These are phyloP conservation scores for Vanacampus margaritifer DNA, from an alignment of 2,113 vertebrate genomes.

Conservation along the genomic window DNA sequence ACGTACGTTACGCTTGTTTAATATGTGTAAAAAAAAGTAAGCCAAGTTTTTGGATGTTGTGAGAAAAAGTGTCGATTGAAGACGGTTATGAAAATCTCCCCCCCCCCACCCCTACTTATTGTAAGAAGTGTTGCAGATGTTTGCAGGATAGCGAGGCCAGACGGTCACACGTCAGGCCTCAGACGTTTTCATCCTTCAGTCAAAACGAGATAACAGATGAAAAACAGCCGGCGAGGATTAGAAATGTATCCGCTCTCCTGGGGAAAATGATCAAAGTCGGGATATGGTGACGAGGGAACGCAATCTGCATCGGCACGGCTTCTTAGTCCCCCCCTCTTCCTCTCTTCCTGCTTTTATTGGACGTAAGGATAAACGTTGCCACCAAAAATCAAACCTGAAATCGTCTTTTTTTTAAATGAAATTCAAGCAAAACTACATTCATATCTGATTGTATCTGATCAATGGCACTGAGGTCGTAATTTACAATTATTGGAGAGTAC, in stretches of 20 bases:
- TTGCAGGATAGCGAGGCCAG: conserved; percentile 15
- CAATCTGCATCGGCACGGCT: conserved; percentile 42
- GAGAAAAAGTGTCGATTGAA: not conserved
- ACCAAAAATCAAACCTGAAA: too few species aligned
- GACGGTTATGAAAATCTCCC: not conserved
- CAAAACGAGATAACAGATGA: conserved; percentile 14
- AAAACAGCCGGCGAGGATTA: conserved; percentile 31
- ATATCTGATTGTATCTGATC: too few species aligned
- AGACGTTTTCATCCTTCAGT: conserved; percentile 4
- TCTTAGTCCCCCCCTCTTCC: conserved; percentile 33
- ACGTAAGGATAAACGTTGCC: not conserved
- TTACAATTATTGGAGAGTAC: too few species aligned
- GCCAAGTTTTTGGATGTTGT: too few species aligned
- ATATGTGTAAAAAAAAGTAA: too few species aligned
- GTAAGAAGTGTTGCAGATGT: not conserved
- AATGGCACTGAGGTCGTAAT: too few species aligned
- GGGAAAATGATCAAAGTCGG: conserved; percentile 29
- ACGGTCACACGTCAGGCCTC: conserved; percentile 3
- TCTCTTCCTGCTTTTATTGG: not conserved
- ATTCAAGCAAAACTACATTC: too few species aligned
- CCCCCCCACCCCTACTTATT: too few species aligned
- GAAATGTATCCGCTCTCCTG: conserved; percentile 10
- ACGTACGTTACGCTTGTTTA: too few species aligned
- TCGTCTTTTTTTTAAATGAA: too few species aligned
- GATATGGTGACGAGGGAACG: conserved; percentile 40